A percentile compares a stretch with the other conserved stretches of the same genome.
Conservation (phyloP, 2,797 vertebrate species). For the Tragopan temminckii region DNA sequence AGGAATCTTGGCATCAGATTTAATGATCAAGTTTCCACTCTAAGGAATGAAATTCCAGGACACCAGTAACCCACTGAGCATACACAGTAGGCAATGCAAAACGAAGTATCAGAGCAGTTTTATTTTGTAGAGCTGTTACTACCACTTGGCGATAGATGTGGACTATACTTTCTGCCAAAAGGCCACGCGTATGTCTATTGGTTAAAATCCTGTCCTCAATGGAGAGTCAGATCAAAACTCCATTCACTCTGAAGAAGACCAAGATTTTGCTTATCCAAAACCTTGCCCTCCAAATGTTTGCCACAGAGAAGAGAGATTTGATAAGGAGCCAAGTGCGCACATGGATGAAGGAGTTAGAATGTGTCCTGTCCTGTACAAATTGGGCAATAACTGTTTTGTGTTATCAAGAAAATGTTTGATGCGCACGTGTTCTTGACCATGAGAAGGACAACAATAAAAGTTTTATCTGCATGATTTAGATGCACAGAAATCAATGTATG, state of each 20-base stretch:
- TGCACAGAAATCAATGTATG: not conserved
- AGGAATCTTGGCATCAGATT: not conserved
- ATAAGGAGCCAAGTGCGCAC: not conserved
- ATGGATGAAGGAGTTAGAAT: not conserved
- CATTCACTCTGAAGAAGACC: not conserved
- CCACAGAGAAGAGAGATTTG: not conserved
- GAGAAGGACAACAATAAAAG: constrained; percentile 10
- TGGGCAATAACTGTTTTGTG: not conserved
- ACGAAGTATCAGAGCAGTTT: not conserved
- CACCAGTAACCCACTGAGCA: not conserved
- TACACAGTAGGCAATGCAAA: not conserved
- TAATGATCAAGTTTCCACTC: not conserved
- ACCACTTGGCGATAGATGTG: not conserved
- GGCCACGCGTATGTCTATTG: not conserved
- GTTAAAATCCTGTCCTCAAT: not conserved
- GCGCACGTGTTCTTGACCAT: not conserved
- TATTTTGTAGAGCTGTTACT: not conserved
- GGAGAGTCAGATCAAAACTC: not conserved
- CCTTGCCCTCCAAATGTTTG: not conserved
- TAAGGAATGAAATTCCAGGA: not conserved
- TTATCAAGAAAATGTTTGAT: not conserved
- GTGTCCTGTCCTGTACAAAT: not conserved
- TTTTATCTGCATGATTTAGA: not conserved
- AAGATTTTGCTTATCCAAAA: not conserved
- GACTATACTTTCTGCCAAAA: not conserved